Base-by-base conservation (phyloP, 2,113 vertebrate genomes). In the Ictalurus punctatus region DNA sequence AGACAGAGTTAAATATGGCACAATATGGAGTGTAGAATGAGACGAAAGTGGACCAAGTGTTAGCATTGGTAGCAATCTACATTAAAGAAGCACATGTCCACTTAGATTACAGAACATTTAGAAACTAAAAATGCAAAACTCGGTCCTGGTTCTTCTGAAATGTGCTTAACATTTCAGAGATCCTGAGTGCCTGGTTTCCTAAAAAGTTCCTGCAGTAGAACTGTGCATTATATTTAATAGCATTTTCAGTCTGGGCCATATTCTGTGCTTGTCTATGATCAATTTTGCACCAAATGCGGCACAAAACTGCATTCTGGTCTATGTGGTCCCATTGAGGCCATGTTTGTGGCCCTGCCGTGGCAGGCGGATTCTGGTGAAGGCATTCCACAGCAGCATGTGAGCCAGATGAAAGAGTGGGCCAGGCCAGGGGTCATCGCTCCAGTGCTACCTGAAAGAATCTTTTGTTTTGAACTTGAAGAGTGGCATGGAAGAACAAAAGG, bases 401-500 rank as follows among this genome's bases (percentile, higher is more conserved):
- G 58, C 81, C 58, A 63, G 81, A 83, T 83, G 58, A 83, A 83
- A 63, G 81, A 40, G 52, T 86, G 63, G 63, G 30, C 65, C 67
- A 73, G 30, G 48, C 69, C 67, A 58, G 52, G 69, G 81, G 81
- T 83, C 58, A 83, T 37, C 23, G 14, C 81, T 83, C 59, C 37
- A 63, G 7, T 27, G 34, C 58, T 63, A 63, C 81, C 81, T 63
- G 34, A 83, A 83, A 63, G 86, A 82, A 69, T 80, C 78, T 81
- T 87, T 69, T 81, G 86, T 87, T 87, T 87, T 58, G 52, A 30
- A 82, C 61, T 82, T 71, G 30, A 81, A 81, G 44, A 67, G 63
- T 82, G 44, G 67, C 34, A 83, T 52, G 79, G 79, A 63, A 58
- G 54, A 54, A 83, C 78, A 87, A 69, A 71, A 59, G 79, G 63